Base-by-base conservation (phyloP, 2,888 invertebrate species). In the Diarsia brunnea region DNA sequence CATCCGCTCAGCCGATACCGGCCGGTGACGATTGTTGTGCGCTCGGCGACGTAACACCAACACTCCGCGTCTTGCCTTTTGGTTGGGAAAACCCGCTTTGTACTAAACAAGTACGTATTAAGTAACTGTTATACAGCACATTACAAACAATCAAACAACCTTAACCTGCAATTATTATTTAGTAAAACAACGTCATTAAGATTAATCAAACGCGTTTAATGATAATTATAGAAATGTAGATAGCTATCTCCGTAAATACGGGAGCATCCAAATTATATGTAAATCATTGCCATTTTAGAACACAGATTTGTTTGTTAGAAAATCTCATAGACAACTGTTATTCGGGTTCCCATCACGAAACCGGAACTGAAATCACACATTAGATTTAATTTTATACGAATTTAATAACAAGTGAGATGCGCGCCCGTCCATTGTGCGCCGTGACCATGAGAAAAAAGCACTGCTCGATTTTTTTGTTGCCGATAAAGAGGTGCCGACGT, bases 371-470 rank as follows among this genome's bases (percentile, higher is more conserved):
- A 95, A 94, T 96, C 96, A 96, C 95, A 96, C 95, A 96, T 96
- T 96, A 96, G 91, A 94, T 94, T 96, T 95, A 95, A 96, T 96
- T 96, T 96, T 95, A 96, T 96, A 95, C 95, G 96, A 96, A 96
- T 96, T 96, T 96, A 96, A 96, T 96, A 96, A 95, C 95, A 92
- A 96, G 95, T 93, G 93, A 94, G 95, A 93, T 94, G 95, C 93
- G 89, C 93, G 90, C 89, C 82, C 81, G 90, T 79, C 94, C 90
- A 95, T 96, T 96, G 96, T 91, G 91, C 82, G 85, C 87, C 88
- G 90, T 89, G 93, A 89, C 91, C 95, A 95, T 96, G 96, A 95
- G 96, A 96, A 96, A 94, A 92, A 93, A 91, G 84, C 86, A 88
- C 78, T 90, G 92, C 91, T 89, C 93, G 93, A 93, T 93, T 95